phyloP scores from a whole-genome alignment of 2,797 vertebrate species.

The Pelobates cultripes region DNA sequence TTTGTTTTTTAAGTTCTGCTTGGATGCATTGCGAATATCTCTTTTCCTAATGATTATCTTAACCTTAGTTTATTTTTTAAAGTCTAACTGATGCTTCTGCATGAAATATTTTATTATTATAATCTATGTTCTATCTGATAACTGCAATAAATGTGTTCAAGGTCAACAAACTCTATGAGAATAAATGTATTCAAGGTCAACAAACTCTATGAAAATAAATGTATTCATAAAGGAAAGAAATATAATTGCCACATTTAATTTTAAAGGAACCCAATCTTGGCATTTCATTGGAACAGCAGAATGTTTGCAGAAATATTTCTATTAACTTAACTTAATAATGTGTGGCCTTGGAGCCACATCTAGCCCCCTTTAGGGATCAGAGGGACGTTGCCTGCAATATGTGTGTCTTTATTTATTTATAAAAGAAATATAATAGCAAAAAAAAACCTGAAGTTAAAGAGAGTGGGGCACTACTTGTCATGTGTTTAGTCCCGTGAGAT shows the following conservation, averaged over 20 bases:
- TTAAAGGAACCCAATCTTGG: too few relatives aligned
- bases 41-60: constrained; percentile 15
- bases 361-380: too few relatives aligned
- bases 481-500: too few relatives aligned
- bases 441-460: too few relatives aligned
- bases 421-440: too few relatives aligned
- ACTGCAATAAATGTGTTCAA: background rate
- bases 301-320: background rate
- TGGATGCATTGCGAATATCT: constrained; percentile 3
- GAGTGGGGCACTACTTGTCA: too few relatives aligned
- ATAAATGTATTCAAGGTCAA: too few relatives aligned
- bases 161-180: background rate
- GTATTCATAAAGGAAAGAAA: constrained; percentile 9
- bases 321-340: too few relatives aligned
- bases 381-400: too few relatives aligned
- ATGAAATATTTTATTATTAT: constrained; percentile 16
- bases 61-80: constrained; percentile 7
- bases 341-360: too few relatives aligned
- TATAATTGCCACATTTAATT: background rate
- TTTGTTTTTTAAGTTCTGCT: constrained; percentile 19
- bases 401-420: too few relatives aligned
- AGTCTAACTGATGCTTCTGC: background rate
- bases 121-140: background rate
- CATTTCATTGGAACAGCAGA: too few relatives aligned
- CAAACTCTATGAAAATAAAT: background rate